Percentiles rank a stretch among this genome's conserved stretches.
Conservation (phyloP, 2,888 invertebrate species). For the Ligdia adustata region DNA sequence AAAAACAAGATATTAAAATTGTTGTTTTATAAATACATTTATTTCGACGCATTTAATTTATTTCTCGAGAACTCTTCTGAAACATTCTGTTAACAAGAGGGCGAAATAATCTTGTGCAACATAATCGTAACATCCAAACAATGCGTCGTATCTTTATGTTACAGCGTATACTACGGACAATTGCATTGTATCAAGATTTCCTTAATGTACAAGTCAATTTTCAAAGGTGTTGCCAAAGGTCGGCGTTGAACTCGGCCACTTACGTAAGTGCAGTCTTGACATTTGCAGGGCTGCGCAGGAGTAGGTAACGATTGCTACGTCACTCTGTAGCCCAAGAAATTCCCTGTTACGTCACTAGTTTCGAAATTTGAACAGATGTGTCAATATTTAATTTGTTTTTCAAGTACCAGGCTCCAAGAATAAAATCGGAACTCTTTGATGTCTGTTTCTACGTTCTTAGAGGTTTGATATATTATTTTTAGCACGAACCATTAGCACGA, state of each 20-base stretch:
- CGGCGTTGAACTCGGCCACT: conserved; percentile 51
- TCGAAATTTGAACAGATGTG: conserved; percentile 49
- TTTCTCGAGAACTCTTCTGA: conserved; percentile 10
- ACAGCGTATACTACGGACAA: conserved; percentile 40
- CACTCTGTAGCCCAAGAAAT: conserved; percentile 55
- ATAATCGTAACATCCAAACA: conserved; percentile 30
- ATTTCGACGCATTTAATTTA: neutral
- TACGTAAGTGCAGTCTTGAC: conserved; percentile 68
- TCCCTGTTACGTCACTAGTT: conserved; percentile 65
- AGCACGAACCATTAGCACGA: too few species aligned
- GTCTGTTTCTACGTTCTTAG: too few species aligned
- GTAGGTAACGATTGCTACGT: conserved; percentile 44
- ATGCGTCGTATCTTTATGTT: conserved; percentile 26
- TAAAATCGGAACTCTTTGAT: too few species aligned
- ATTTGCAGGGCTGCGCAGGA: conserved; percentile 65
- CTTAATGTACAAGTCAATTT: conserved; percentile 65
- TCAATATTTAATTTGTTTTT: conserved; percentile 37
- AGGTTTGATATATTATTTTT: too few species aligned
- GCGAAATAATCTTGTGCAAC: conserved; percentile 30
- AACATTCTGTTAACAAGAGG: conserved; percentile 19
- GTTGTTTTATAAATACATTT: too few species aligned
- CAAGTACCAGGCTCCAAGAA: too few species aligned
- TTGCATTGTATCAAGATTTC: conserved; percentile 58
- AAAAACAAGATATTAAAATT: neutral
- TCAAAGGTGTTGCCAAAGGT: conserved; percentile 69